Conservation (phyloP, 30 jellyfish, hydroid and myxozoan genomes). For the Pelagia noctiluca region DNA sequence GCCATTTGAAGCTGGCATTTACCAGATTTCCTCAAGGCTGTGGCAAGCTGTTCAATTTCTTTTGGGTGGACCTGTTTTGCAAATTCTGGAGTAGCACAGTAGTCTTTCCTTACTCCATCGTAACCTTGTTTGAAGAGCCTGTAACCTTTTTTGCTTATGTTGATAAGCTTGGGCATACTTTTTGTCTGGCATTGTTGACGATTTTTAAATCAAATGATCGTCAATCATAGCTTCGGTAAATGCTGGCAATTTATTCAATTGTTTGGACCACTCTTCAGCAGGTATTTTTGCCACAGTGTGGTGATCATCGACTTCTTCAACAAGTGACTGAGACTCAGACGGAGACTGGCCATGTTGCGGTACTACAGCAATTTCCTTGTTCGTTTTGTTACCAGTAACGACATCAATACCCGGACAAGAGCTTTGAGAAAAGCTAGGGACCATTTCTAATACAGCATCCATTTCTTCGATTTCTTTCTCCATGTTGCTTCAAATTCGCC, state of each 20-base stretch:
- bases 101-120: slow-evolving; percentile 15
- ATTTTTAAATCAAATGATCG: background rate
- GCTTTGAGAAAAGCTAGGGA: slow-evolving; percentile 47
- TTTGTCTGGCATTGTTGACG: slow-evolving; percentile 1
- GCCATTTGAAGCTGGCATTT: slow-evolving; percentile 11
- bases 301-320: slow-evolving; percentile 1
- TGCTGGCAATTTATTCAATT: background rate
- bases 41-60: slow-evolving; percentile 4
- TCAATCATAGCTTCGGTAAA: slow-evolving; percentile 8
- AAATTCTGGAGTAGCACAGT: slow-evolving; percentile 39
- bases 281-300: background rate
- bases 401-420: slow-evolving; percentile 40
- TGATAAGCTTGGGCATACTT: background rate
- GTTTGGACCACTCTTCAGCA: slow-evolving; percentile 19
- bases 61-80: slow-evolving; percentile 8
- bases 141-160: background rate
- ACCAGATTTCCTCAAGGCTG: slow-evolving; percentile 11
- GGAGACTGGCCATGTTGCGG: too few relatives aligned
- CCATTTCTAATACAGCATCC: too few relatives aligned
- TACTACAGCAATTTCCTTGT: background rate
- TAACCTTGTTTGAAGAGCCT: slow-evolving; percentile 35
- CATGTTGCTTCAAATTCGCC: too few relatives aligned
- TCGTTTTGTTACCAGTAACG: background rate
- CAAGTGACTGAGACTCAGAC: background rate
- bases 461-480: too few relatives aligned